Base-by-base conservation (phyloP, 2,797 vertebrate species). In the Anguilla obscura region DNA sequence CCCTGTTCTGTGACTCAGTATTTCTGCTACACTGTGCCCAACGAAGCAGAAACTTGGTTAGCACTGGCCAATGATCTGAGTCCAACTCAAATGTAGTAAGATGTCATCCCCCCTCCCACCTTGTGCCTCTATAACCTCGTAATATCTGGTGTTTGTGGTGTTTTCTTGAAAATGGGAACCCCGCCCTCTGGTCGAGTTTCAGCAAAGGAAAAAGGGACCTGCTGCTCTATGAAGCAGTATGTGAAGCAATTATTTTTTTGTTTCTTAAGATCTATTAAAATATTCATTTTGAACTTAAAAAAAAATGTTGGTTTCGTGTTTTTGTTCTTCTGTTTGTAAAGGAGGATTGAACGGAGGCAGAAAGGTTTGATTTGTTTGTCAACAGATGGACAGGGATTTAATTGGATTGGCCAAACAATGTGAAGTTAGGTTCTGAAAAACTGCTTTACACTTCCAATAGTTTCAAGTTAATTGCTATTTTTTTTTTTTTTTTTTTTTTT, bases 251-350 rank as follows among this genome's bases (percentile, higher is more conserved):
- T 48, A 21, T 80, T 21, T 80, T 40, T 45, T 18, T 80, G 45
- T 95, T 95, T 93, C 92, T 93, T 92, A 93, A 91, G 91, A 88
- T 90, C 94, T 90, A 92, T 93, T 95, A 96, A 96, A 96, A 90
- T 90, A 89, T 91, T 85, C 87, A 93, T 88, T 93, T 93, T 92
- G 91, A 91, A 92, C 92, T 89, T 91, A 90, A 90, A 66, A 88
- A 36, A 92, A 74, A 89, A 71, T 91, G 16, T 90, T 91, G 92
- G 58, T 89, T 85, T 87, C 9, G 50, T 86, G 76, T 0, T 0
- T 83, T 5, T 18, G 12, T 86, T 89, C n/a, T 3, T 24, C n/a
- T 40, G 50, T 88, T 48, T 84, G 36, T 48, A 21, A 21, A 52
- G 24, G 63, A 69, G 8, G 24, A 69, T 69, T 69, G 24, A 9